Conservation (phyloP, 2,797 vertebrate species). For the Bovichtus variegatus region DNA sequence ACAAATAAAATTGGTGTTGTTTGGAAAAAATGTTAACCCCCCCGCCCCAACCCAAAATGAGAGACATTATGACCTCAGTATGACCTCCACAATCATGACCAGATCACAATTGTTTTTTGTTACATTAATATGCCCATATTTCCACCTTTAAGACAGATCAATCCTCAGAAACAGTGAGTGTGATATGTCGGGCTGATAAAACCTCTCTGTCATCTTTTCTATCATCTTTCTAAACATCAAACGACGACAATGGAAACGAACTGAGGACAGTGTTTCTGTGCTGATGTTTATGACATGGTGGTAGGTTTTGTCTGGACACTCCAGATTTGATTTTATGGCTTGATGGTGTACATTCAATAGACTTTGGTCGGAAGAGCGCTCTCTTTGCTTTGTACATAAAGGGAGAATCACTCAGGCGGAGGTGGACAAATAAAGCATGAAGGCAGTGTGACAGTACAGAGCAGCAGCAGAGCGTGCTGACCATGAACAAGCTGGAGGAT, state of each 20-base stretch:
- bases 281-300: conserved; percentile 25
- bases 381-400: conserved; percentile 11
- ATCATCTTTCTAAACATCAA: conserved; percentile 23
- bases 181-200: not conserved
- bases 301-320: conserved; percentile 25
- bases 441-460: not conserved
- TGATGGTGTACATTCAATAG: conserved; percentile 18
- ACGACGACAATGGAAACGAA: conserved; percentile 17
- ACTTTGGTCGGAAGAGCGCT: conserved; percentile 45
- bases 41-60: not conserved
- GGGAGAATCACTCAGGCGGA: conserved; percentile 9
- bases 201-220: not conserved
- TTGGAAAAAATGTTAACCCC: not conserved
- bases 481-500: not conserved
- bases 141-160: not conserved
- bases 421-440: conserved; percentile 21
- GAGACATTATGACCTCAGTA: not conserved
- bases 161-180: not conserved
- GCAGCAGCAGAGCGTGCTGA: not conserved
- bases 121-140: not conserved
- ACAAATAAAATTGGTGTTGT: too few species aligned
- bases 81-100: not conserved
- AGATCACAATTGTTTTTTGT: not conserved
- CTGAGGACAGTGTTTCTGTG: conserved; percentile 39
- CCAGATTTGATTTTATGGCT: conserved; percentile 55